Evolutionary conservation across 2,888 invertebrate genomes (phyloP).

Genomic region (Oasisia sp.): DNA sequence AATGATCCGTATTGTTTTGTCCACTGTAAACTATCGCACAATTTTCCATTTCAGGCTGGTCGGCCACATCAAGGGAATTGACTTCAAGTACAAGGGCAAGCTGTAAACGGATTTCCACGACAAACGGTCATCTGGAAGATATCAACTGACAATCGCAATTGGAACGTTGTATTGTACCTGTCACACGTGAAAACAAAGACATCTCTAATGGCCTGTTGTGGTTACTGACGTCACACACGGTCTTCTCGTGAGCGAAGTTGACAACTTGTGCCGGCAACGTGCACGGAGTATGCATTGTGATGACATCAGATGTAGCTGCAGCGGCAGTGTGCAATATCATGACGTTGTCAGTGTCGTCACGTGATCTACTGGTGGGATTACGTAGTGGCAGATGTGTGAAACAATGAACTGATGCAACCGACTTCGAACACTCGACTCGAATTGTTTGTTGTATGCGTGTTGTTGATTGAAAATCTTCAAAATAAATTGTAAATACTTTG

Average conservation of each 20-base stretch:
- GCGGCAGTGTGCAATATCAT: neutral
- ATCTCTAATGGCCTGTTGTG: neutral
- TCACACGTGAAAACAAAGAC: neutral
- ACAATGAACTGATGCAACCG: neutral
- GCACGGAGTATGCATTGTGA: slow-evolving; percentile 17
- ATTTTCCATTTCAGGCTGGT: slow-evolving; percentile 32
- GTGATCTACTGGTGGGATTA: no score
- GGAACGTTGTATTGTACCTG: neutral
- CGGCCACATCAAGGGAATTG: slow-evolving; percentile 35
- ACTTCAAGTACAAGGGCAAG: slow-evolving; percentile 37
- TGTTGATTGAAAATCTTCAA: neutral
- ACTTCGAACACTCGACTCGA: neutral
- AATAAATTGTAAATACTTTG: neutral
- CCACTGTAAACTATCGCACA: no score
- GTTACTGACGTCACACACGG: neutral
- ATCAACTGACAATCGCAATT: neutral
- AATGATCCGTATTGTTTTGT: no score
- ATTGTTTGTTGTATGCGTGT: neutral
- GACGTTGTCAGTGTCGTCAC: neutral
- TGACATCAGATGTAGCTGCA: neutral
- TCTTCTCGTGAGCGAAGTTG: no score
- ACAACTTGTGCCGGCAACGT: no score
- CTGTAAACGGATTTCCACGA: slow-evolving; percentile 20
- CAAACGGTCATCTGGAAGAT: neutral
- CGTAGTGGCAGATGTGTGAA: neutral